Percentiles rank a stretch among this genome's conserved stretches.
Conservation (phyloP, 2,113 vertebrate genomes). For the Spermophilus dauricus region DNA sequence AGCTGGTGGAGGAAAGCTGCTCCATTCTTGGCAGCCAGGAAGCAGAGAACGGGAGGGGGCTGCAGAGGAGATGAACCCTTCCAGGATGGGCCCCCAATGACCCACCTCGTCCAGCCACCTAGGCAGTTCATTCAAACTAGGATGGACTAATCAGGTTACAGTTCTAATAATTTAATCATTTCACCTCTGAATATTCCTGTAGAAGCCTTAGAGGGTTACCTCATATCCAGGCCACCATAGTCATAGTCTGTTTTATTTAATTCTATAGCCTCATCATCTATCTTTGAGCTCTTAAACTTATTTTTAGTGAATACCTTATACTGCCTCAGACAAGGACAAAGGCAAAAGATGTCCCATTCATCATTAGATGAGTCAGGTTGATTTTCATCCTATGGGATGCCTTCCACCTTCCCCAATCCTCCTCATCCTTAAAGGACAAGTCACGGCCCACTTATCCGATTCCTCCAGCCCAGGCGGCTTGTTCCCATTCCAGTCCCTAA, state of each 20-base stretch:
- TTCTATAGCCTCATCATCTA: background rate
- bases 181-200: too few relatives aligned
- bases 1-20: too few relatives aligned
- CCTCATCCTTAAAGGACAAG: background rate
- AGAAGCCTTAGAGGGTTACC: too few relatives aligned
- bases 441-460: background rate
- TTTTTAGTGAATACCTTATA: background rate
- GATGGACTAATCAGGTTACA: too few relatives aligned
- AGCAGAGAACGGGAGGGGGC: too few relatives aligned
- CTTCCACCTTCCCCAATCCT: background rate
- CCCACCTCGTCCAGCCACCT: too few relatives aligned
- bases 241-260: background rate
- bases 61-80: too few relatives aligned
- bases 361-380: background rate
- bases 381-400: background rate
- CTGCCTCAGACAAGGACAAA: background rate
- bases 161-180: too few relatives aligned
- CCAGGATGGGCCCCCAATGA: too few relatives aligned
- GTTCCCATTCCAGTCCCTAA: background rate
- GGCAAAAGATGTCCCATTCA: background rate
- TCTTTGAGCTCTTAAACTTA: background rate
- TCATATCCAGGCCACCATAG: too few relatives aligned
- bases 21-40: too few relatives aligned
- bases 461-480: background rate
- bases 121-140: too few relatives aligned